These are phyloP conservation scores for Bufo bufo DNA, from an alignment of 2,113 vertebrate species.

Conservation along the genomic window DNA sequence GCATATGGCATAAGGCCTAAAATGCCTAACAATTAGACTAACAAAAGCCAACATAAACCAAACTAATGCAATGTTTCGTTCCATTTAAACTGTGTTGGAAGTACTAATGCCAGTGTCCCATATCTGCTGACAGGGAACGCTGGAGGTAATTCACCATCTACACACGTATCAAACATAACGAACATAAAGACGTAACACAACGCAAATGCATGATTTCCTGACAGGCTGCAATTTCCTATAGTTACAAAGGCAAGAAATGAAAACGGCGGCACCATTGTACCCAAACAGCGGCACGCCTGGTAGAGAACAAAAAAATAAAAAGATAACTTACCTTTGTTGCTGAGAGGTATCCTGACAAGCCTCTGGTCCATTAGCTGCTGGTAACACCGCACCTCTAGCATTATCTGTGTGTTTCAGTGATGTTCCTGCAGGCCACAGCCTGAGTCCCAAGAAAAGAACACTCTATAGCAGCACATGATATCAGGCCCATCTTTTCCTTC, in stretches of 20 bases:
- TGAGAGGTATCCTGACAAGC: not conserved
- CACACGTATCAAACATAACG: not conserved
- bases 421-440: constrained; percentile 42
- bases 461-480: constrained; percentile 19
- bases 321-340: constrained; percentile 24
- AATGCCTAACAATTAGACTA: no score
- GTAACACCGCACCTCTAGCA: constrained; percentile 9
- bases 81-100: not conserved
- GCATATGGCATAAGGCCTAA: no score
- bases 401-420: constrained; percentile 22
- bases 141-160: not conserved
- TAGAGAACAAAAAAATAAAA: not conserved
- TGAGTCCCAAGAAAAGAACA: constrained; percentile 31
- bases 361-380: constrained; percentile 16
- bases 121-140: not conserved
- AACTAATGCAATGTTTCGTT: not conserved
- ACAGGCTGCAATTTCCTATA: not conserved
- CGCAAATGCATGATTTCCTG: not conserved
- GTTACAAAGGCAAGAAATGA: not conserved
- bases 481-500: constrained; percentile 34
- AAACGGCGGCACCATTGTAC: not conserved
- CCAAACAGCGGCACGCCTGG: not conserved
- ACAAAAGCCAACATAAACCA: no score
- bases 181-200: not conserved
- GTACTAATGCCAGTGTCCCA: not conserved